Evolutionary conservation across 2,888 invertebrate species (phyloP).

Genomic region (Elegia similella): DNA sequence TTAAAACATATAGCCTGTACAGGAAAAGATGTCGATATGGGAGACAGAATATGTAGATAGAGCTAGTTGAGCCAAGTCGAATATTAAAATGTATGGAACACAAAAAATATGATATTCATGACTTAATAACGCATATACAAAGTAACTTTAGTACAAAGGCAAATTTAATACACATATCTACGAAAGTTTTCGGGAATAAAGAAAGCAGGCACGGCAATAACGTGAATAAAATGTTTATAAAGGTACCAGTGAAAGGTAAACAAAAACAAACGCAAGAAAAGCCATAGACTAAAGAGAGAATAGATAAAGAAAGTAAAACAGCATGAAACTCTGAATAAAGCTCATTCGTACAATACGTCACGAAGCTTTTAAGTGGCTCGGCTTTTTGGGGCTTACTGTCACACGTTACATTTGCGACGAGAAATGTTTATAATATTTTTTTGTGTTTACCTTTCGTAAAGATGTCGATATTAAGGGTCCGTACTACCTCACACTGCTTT

Average conservation of each 20-base stretch:
- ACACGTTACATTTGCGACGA: conserved; percentile 4
- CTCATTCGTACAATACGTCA: background rate
- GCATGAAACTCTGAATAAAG: background rate
- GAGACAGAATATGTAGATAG: too few relatives aligned
- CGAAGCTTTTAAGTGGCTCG: conserved; percentile 11
- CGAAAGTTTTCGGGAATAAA: background rate
- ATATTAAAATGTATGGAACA: too few relatives aligned
- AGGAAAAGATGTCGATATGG: too few relatives aligned
- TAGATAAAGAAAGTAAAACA: conserved; percentile 7
- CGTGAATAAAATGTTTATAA: too few relatives aligned
- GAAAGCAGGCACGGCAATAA: background rate
- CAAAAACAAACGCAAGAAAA: background rate
- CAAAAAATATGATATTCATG: too few relatives aligned
- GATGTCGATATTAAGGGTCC: background rate
- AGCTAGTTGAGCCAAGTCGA: too few relatives aligned
- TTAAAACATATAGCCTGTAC: too few relatives aligned
- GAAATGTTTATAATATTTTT: background rate
- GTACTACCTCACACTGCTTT: too few relatives aligned
- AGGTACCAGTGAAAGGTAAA: too few relatives aligned
- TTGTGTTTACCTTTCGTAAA: background rate
- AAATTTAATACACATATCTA: too few relatives aligned
- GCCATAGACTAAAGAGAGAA: conserved; percentile 2
- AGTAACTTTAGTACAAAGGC: too few relatives aligned
- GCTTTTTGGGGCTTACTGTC: conserved; percentile 2
- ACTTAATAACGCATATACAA: too few relatives aligned